Percentiles rank a stretch among this genome's conserved stretches.
Evolutionary conservation across 2,113 vertebrate species (phyloP).

Genomic region (Butorides virescens): DNA sequence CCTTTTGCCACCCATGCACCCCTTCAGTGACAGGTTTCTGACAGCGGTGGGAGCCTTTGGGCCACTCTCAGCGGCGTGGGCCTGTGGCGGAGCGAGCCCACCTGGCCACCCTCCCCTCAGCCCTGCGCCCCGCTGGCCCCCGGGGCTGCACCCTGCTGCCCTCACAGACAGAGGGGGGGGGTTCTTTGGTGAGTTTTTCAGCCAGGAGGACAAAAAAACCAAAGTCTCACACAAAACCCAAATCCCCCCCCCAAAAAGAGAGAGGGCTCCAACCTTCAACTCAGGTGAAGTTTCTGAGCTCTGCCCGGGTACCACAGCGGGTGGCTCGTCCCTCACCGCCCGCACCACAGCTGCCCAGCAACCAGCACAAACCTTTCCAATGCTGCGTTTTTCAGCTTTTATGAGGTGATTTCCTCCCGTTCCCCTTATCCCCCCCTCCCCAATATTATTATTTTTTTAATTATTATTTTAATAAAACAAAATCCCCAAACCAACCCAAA

Average conservation of each 20-base stretch:
- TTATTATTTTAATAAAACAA: neutral
- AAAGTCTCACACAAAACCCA: neutral
- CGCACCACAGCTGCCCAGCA: neutral
- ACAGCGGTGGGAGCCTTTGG: neutral
- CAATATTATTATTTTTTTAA: neutral
- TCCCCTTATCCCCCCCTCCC: neutral
- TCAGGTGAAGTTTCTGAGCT: neutral
- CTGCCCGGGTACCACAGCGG: neutral
- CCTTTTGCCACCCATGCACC: neutral
- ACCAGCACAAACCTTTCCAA: neutral
- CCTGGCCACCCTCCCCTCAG: neutral
- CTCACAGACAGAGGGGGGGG: too few species aligned
- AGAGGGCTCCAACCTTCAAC: neutral
- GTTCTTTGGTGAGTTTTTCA: neutral
- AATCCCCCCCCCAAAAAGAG: neutral
- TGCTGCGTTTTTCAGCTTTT: rapidly evolving
- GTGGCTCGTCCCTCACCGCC: neutral
- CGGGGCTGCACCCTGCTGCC: neutral
- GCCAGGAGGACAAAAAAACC: neutral
- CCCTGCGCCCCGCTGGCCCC: neutral
- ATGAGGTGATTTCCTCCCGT: too few species aligned
- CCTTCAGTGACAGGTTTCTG: neutral
- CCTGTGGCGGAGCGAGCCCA: rapidly evolving
- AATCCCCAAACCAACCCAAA: neutral
- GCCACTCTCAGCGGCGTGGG: neutral